Evolutionary conservation across 1,140 invertebrate species (phyloP).

Genomic region (Mercenaria mercenaria): DNA sequence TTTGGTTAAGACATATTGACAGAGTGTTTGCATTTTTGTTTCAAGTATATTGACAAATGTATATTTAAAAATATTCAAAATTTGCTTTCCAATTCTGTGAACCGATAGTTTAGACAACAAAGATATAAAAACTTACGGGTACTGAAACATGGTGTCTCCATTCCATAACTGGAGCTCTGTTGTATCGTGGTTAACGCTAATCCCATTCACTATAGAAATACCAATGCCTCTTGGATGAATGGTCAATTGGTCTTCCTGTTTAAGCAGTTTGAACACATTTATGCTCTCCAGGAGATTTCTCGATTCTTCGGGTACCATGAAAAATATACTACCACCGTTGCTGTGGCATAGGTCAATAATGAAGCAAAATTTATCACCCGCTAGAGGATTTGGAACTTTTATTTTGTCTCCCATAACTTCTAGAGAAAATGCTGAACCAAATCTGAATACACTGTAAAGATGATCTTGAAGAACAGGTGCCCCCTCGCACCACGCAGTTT

Average conservation of each 20-base stretch:
- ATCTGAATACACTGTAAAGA: constrained; percentile 19
- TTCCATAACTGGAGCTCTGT: constrained; percentile 18
- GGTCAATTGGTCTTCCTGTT: not conserved
- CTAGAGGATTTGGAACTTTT: not conserved
- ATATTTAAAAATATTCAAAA: too few relatives aligned
- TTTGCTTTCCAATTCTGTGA: too few relatives aligned
- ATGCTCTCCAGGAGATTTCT: not conserved
- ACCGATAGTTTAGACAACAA: too few relatives aligned
- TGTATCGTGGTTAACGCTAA: not conserved
- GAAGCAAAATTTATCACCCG: not conserved
- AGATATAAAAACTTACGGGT: constrained; percentile 34
- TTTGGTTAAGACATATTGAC: too few relatives aligned
- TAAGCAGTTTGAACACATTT: constrained; percentile 5
- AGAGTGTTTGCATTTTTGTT: too few relatives aligned
- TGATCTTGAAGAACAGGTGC: not conserved
- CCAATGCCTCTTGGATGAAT: constrained; percentile 27
- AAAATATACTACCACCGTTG: constrained; percentile 4
- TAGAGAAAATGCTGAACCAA: not conserved
- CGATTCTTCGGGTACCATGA: constrained; percentile 29
- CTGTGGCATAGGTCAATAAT: constrained; percentile 8
- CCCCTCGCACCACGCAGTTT: not conserved
- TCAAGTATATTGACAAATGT: too few relatives aligned
- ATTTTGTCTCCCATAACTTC: not conserved
- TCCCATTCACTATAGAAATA: not conserved
- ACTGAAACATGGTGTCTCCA: constrained; percentile 31